phyloP scores from a whole-genome alignment of 2,888 invertebrate species.

The Cryptocephalus moraei region DNA sequence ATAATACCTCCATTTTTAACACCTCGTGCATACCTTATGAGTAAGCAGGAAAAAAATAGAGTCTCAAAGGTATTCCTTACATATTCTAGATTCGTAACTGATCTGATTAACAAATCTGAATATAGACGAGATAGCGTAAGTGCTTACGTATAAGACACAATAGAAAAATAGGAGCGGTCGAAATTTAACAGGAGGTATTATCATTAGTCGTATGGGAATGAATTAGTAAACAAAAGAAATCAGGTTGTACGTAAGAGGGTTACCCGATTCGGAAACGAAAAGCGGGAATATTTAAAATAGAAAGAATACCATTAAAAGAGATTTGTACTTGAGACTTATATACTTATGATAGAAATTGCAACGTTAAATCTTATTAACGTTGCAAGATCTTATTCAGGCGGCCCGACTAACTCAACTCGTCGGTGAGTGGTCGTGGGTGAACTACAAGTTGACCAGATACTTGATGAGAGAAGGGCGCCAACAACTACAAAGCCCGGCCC shows the following conservation, averaged over 20 bases:
- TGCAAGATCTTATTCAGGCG: no score
- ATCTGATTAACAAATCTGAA: conserved; percentile 15
- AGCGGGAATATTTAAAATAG: no score
- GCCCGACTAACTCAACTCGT: no score
- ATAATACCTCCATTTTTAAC: background rate
- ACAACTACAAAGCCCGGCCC: no score
- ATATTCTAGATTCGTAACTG: conserved; percentile 7
- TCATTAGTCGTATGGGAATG: conserved; percentile 10
- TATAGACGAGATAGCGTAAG: conserved; percentile 10
- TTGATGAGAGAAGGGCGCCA: no score
- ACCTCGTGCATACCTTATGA: background rate
- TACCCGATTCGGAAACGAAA: background rate
- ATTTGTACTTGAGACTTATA: no score
- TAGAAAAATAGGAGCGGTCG: conserved; percentile 5
- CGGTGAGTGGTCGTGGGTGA: no score
- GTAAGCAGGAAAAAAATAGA: background rate
- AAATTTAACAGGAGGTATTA: conserved; percentile 9
- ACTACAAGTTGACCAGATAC: no score
- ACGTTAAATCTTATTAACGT: no score
- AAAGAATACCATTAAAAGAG: no score
- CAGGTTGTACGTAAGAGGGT: conserved; percentile 8
- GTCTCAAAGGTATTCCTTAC: background rate
- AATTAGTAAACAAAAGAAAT: conserved; percentile 8
- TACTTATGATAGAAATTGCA: no score
- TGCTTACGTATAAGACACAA: conserved; percentile 5